phyloP scores from a whole-genome alignment of 2,797 vertebrate species.

The Malurus splendens region DNA sequence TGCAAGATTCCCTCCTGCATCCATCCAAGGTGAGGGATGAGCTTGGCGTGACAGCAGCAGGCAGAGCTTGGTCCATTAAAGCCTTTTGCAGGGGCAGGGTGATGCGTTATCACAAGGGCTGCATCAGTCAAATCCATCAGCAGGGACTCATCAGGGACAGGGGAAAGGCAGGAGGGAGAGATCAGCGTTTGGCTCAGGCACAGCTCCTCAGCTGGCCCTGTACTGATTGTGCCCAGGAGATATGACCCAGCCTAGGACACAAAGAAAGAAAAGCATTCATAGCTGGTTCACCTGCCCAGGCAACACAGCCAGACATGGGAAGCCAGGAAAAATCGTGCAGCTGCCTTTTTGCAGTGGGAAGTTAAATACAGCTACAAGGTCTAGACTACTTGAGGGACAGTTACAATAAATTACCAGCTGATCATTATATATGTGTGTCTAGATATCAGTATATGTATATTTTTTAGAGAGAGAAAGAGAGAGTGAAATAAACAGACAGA shows the following conservation, averaged over 20 bases:
- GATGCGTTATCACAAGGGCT: neutral
- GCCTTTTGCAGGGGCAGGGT: neutral
- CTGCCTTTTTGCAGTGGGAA: neutral
- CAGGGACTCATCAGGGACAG: neutral
- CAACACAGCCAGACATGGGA: neutral
- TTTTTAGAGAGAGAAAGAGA: too few relatives aligned
- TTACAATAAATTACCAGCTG: neutral
- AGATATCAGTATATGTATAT: neutral
- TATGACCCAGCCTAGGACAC: neutral
- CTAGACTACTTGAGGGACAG: neutral
- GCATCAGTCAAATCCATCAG: neutral
- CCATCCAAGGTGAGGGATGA: neutral
- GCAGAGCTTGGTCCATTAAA: neutral
- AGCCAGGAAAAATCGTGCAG: neutral
- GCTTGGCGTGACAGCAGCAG: neutral
- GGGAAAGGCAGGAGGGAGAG: neutral
- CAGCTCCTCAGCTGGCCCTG: neutral
- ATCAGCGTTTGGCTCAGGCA: neutral
- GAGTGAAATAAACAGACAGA: neutral
- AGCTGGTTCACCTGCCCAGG: neutral
- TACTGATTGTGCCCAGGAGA: fast-evolving
- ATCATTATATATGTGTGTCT: neutral
- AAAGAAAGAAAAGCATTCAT: neutral
- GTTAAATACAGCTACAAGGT: neutral
- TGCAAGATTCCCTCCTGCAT: neutral